Evolutionary conservation across 1,140 invertebrate species (phyloP), one percentile per base, ranked within the genome.

Genomic region (Marisa cornuarietis): DNA sequence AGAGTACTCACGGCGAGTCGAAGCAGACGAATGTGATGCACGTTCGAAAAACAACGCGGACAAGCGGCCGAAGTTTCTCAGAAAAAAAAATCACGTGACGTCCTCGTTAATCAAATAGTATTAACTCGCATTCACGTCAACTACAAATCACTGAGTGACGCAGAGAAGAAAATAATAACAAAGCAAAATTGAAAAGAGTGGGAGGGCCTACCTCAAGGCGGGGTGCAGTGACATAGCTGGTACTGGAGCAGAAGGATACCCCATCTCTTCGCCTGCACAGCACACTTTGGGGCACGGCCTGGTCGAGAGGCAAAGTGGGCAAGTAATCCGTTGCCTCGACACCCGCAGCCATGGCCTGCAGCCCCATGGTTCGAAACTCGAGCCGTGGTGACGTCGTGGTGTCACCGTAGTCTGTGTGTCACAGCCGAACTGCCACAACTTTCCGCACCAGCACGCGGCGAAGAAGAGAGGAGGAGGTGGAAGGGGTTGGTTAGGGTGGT

Each of bases 301-400:
- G 76, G 63, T 77, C 76, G 49, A 77, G 76, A 49, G 76, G 76
- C 31, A 77, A 42, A 63, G 63, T 24, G 65, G 76, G 76, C 42
- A 77, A 65, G 26, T 73, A 51, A 51, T 77, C 65, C 76, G 22
- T 24, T 68, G 31, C 76, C 65, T 65, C 76, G 65, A 65, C 49
- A n/a, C n/a, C 65, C 22, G 65, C n/a, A 24, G 63, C 76, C 76
- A 77, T 77, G 26, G 76, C 76, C 65, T 68, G 65, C 76, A 75
- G 54, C 73, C 76, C 76, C 63, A 52, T 54, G 42, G 63, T 77
- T 65, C 76, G 63, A 77, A 77, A 31, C 63, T 68, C 63, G 65
- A 63, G 63, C 76, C 76, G 76, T 77, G 62, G 76, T 77, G 76
- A 65, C 52, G 42, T 22, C 54, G 54, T 58, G 54, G 11, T 58